Evolutionary conservation across 1,140 invertebrate species (phyloP), one percentile per base, ranked within the genome.

Genomic region (Sminthurinus signatus): DNA sequence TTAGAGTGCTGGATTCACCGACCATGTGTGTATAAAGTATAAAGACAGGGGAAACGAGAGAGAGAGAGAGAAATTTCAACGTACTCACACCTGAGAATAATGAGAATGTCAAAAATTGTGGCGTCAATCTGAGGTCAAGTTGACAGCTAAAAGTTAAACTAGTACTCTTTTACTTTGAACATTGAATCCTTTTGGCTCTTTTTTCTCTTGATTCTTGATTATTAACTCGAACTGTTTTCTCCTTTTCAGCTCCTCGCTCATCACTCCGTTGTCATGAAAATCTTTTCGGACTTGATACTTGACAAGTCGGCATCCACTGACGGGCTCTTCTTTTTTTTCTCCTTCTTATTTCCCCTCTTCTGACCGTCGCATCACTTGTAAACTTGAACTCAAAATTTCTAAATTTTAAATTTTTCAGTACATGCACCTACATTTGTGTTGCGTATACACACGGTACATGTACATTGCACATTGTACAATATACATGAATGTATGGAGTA

Each of bases 91-190:
- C 25, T 54, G 51, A 5, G 5, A 8, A n/a, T 54, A 54, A 54
- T 54, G 51, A 54, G 51, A 54, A 54, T 54, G 51, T 54, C 51
- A 54, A 54, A 54, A 54, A 28, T 31, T 28, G 51, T 12, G 51
- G 51, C 51, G 51, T 54, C 51, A 54, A 54, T 23, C 25, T 31
- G 10, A 54, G 51, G 51, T 54, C 51, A 54, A 4, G 8, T 54
- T 54, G 51, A 54, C 51, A 54, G 51, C 25, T 19, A 48, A 48
- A n/a, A n/a, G n/a, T n/a, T n/a, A n/a, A n/a, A n/a, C n/a, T n/a
- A n/a, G n/a, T n/a, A n/a, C n/a, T n/a, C n/a, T n/a, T n/a, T n/a
- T n/a, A n/a, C n/a, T n/a, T n/a, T n/a, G n/a, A n/a, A n/a, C n/a
- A n/a, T 54, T 54, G 17, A 54, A 54, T 5, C 25, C 12, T 23